phyloP scores from a whole-genome alignment of 2,113 vertebrate species.

The Ptyas mucosa region DNA sequence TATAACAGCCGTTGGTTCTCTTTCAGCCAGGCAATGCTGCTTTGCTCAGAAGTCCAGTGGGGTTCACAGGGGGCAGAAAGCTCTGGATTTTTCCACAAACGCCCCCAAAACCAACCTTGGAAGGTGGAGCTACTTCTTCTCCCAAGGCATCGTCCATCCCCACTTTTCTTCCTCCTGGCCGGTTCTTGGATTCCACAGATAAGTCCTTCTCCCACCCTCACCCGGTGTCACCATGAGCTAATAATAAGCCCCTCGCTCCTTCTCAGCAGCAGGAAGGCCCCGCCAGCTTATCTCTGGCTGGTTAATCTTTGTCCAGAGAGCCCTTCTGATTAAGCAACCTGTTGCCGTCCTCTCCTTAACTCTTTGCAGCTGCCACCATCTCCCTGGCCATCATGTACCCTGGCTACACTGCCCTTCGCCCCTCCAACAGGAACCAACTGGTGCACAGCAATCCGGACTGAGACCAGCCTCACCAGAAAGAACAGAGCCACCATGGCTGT shows the following conservation, averaged over 20 bases:
- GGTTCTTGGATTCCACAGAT: constrained; percentile 24
- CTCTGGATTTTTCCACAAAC: not conserved
- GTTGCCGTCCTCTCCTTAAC: constrained; percentile 7
- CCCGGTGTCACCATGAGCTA: constrained; percentile 38
- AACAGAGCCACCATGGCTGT: not conserved
- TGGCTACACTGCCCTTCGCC: not conserved
- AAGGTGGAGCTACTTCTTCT: not conserved
- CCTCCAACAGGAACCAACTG: not conserved
- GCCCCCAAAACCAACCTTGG: not conserved
- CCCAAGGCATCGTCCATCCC: not conserved
- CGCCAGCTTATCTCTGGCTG: constrained; percentile 56
- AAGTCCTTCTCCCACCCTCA: constrained; percentile 11
- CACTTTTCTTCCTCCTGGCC: not conserved
- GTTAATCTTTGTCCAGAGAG: constrained; percentile 62
- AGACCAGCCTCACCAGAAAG: not conserved
- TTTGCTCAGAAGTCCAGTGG: not conserved
- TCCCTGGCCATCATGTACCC: not conserved
- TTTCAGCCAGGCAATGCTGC: constrained; percentile 37
- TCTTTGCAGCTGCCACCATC: not conserved
- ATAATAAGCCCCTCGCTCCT: constrained; percentile 56
- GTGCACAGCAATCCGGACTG: not conserved
- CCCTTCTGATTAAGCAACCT: constrained; percentile 48
- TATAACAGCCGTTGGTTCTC: constrained; percentile 56
- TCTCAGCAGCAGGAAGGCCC: constrained; percentile 45
- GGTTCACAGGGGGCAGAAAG: not conserved